Base-by-base conservation (phyloP, 2,797 vertebrate genomes). In the Cyclura pinguis region DNA sequence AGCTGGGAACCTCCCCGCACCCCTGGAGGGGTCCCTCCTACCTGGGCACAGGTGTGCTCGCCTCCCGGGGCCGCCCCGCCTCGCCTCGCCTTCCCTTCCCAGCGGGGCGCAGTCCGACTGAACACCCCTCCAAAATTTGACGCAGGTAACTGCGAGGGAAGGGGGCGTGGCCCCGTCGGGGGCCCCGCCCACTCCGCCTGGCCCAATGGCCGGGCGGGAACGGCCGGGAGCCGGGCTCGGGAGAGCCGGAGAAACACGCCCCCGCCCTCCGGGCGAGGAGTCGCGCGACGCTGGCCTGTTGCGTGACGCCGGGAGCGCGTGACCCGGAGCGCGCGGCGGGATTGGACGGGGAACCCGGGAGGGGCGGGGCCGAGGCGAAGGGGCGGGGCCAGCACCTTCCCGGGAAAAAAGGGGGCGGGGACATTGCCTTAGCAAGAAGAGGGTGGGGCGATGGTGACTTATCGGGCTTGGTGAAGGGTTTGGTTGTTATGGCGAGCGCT, bases 201-300 rank as follows among this genome's bases (percentile, higher is more conserved):
- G 3, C 32, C 84, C 84, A 86, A 86, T 86, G 20, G 35, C 1
- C 6, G 69, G 2, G n/a, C 22, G 16, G 84, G n/a, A 38, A 50
- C 32, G 32, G 81, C 80, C 20, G 0, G 52, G 80, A 10, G 80
- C 1, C 32, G 57, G 32, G 20, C 18, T 1, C 18, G 10, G 55
- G 18, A 24, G 24, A 12, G 20, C 10, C 52, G 2, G 18, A 59
- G 20, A 6, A 4, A 18, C 22, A 22, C 18, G 6, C 6, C 18
- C 20, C 14, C 57, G 13, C 57, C 14, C 3, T 3, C 57, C n/a
- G 1, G 4, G 22, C 9, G 76, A 47, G 42, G n/a, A 35, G 76
- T 84, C n/a, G 90, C 85, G 86, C 86, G 86, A 84, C 20, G 73
- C 72, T 80, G 76, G 78, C 47, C 84, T 59, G 84, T 87, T 55